Conservation (phyloP, 2,888 invertebrate species). For the Polymixis lichenea region DNA sequence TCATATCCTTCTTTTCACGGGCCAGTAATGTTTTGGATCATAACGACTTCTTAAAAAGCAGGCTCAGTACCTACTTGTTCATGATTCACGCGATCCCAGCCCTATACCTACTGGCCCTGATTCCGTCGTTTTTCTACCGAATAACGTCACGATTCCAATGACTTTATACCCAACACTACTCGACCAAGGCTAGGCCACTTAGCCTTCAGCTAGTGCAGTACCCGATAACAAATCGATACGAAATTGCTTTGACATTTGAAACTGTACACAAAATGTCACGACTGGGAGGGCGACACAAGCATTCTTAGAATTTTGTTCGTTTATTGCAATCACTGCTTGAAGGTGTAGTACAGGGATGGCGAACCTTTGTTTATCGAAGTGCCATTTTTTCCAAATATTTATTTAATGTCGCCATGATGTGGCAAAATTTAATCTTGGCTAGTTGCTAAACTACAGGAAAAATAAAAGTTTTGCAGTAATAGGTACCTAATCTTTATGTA, state of each 20-base stretch:
- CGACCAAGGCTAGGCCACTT: conserved; percentile 54
- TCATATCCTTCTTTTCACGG: not conserved
- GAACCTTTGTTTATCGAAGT: too few relatives aligned
- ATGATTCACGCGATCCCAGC: conserved; percentile 23
- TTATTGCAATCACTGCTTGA: conserved; percentile 41
- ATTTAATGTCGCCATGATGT: too few relatives aligned
- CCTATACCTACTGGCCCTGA: not conserved
- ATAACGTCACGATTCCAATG: conserved; percentile 50
- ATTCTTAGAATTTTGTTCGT: conserved; percentile 57
- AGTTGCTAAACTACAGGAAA: too few relatives aligned
- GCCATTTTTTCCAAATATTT: too few relatives aligned
- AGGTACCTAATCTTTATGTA: too few relatives aligned
- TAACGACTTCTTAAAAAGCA: not conserved
- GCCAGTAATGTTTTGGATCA: not conserved
- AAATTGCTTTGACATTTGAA: conserved; percentile 66
- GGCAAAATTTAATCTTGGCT: too few relatives aligned
- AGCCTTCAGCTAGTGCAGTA: conserved; percentile 58
- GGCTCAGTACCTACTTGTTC: not conserved
- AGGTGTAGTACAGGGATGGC: too few relatives aligned
- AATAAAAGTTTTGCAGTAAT: too few relatives aligned
- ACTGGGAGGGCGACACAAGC: conserved; percentile 46
- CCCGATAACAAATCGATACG: conserved; percentile 63
- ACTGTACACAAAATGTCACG: conserved; percentile 63
- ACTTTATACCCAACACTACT: conserved; percentile 29
- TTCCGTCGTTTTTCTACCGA: conserved; percentile 19